A percentile compares a stretch with the other conserved stretches of the same genome.
These are phyloP conservation scores for Hipposideros armiger DNA, from an alignment of 2,113 vertebrate species.

Conservation along the genomic window DNA sequence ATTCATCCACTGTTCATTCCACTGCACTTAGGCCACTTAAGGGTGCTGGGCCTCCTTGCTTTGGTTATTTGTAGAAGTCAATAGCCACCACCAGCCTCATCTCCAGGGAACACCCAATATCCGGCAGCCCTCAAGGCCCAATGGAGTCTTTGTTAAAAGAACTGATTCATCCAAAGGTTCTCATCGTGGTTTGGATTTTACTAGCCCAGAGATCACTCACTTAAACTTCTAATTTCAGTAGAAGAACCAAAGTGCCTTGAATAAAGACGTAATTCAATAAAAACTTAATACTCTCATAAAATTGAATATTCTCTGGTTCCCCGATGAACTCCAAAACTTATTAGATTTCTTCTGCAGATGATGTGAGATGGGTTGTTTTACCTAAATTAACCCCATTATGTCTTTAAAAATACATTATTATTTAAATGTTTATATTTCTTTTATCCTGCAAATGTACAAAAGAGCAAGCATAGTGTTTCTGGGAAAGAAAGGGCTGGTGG, in stretches of 20 bases:
- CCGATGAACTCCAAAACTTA: conserved; percentile 68
- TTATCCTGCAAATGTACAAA: conserved; percentile 53
- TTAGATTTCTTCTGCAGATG: conserved; percentile 77
- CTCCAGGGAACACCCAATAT: background rate
- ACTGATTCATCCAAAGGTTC: conserved; percentile 1
- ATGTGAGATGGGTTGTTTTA: conserved; percentile 58
- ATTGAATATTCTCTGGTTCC: conserved; percentile 70
- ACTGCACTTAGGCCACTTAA: background rate
- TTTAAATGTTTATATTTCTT: conserved; percentile 67
- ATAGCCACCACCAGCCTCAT: background rate
- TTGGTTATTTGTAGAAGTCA: background rate
- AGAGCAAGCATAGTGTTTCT: background rate
- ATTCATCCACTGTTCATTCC: background rate
- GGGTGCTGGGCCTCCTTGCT: background rate
- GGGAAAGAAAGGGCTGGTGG: background rate
- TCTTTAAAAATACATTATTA: conserved; percentile 61
- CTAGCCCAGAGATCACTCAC: conserved; percentile 10
- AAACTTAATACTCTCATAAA: conserved; percentile 79
- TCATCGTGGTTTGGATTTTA: conserved; percentile 54
- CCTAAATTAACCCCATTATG: conserved; percentile 51
- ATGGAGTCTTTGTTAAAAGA: background rate
- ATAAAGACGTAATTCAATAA: conserved; percentile 78
- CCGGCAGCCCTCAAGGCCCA: background rate
- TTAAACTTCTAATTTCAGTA: conserved; percentile 49
- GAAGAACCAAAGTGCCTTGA: conserved; percentile 64